Base-by-base conservation (phyloP, 2,888 invertebrate genomes). In the Graphium colonna region DNA sequence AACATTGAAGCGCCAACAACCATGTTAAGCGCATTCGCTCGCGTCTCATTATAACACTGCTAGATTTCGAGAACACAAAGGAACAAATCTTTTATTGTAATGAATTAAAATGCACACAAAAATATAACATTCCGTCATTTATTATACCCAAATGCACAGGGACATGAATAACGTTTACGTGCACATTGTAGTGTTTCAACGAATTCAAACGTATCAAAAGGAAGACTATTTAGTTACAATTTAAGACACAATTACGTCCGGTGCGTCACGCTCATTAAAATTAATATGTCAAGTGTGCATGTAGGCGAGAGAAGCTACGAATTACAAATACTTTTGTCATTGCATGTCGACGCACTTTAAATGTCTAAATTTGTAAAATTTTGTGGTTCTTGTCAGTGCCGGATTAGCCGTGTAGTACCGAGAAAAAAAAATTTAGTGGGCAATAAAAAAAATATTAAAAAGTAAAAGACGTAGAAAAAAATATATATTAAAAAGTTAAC, bases 1-100 rank as follows among this genome's bases (percentile, higher is more conserved):
- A 84, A 85, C 84, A 83, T 74, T 71, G 69, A 55, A 72, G 69
- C 71, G 68, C 67, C 68, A 50, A 61, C 59, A 64, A 63, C 62
- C 68, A 64, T 66, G 67, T 67, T 43, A 40, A 53, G 65, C 67
- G 57, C 56, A 50, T 54, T 48, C 59, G 58, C 62, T 46, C 52
- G 57, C 62, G 60, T 51, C 58, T 43, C 53, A 52, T 56, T 57
- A 54, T 55, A 57, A 53, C 51, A 53, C n/a, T 33, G 13, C 10
- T 31, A 26, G 15, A 39, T 33, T 13, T 45, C 36, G 28, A 46
- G 26, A 12, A 44, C 3, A 53, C 48, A 44, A 53, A 48, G 43
- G 18, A 31, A 36, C 38, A 31, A 48, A 28, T 33, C 33, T 42
- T 33, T 44, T 7, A 31, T 43, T 33, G 39, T 31, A 40, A 53